Conservation (phyloP, 2,113 vertebrate genomes). For the Propithecus coquereli region DNA sequence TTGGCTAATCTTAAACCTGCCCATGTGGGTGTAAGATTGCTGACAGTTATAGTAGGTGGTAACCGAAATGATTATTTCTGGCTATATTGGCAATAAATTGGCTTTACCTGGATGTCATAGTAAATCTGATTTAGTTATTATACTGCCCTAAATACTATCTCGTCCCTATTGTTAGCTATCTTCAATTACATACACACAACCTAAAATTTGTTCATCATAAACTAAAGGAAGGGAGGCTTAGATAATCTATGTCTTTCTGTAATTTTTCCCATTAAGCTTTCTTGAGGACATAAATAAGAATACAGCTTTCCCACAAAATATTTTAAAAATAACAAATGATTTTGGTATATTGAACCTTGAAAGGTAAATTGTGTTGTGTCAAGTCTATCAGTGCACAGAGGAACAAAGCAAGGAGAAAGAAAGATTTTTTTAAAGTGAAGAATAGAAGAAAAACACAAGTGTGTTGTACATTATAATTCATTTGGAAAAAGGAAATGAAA, state of each 20-base stretch:
- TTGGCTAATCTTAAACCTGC: background rate
- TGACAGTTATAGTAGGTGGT: background rate
- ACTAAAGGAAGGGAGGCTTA: background rate
- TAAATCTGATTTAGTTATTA: background rate
- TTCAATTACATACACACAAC: background rate
- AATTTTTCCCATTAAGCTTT: background rate
- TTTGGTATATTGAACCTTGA: background rate
- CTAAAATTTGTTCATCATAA: background rate
- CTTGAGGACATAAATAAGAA: background rate
- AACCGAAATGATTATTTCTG: background rate
- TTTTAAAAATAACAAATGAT: constrained; percentile 32
- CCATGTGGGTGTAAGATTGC: background rate
- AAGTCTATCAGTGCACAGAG: constrained; percentile 32
- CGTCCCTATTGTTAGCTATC: background rate
- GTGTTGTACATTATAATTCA: constrained; percentile 65
- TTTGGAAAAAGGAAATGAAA: constrained; percentile 58
- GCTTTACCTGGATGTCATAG: background rate
- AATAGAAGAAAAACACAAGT: constrained; percentile 61
- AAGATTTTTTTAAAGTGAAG: constrained; percentile 37
- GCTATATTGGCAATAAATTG: background rate
- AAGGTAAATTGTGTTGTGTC: constrained; percentile 43
- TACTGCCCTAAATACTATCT: background rate
- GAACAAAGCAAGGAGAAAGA: constrained; percentile 45
- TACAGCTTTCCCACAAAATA: background rate
- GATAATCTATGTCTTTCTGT: background rate